Percentiles rank a stretch among this genome's conserved stretches.
Conservation (phyloP, 2,888 invertebrate species). For the Microdon myrmicae region DNA sequence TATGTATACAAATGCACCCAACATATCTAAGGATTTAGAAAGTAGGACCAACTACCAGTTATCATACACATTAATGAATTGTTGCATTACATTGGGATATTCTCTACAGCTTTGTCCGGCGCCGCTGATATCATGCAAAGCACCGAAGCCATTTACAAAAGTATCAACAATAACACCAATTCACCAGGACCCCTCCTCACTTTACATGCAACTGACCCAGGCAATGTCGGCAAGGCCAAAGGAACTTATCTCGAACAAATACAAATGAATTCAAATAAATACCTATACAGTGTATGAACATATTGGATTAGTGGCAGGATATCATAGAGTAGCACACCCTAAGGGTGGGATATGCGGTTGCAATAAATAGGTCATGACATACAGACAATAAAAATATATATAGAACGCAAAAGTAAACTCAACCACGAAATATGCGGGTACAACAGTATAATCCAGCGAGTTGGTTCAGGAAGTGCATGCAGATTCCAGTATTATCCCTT, state of each 20-base stretch:
- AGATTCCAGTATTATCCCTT: conserved; percentile 24
- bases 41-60: conserved; percentile 33
- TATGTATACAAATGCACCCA: conserved; percentile 1
- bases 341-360: conserved; percentile 15
- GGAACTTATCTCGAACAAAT: conserved; percentile 23
- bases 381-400: no score
- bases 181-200: no score
- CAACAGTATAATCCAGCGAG: conserved; percentile 11
- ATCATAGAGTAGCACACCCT: neutral
- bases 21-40: conserved; percentile 1
- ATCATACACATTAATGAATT: conserved; percentile 47
- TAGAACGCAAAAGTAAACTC: no score
- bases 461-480: conserved; percentile 28
- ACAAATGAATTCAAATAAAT: conserved; percentile 40
- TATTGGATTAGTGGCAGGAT: conserved; percentile 30
- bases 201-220: no score
- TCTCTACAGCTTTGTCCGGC: conserved; percentile 4
- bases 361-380: conserved; percentile 41
- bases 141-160: neutral
- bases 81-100: conserved; percentile 27
- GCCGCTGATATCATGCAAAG: neutral
- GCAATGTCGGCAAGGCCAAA: neutral
- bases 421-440: no score
- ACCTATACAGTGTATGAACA: conserved; percentile 26
- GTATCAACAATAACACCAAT: neutral